Conservation (phyloP, 2,113 vertebrate species). For the Aix galericulata region DNA sequence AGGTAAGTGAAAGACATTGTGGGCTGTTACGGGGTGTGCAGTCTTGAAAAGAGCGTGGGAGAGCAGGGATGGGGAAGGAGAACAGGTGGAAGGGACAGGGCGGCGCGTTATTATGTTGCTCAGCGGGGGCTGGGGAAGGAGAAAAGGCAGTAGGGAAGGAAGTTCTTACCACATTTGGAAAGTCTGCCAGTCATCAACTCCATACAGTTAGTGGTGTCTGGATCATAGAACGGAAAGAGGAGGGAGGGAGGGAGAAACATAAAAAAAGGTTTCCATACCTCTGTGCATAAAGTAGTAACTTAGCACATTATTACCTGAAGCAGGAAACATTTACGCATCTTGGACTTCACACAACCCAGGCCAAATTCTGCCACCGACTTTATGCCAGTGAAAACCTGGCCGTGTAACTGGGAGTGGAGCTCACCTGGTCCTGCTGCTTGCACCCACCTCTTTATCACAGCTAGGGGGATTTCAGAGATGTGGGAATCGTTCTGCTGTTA, state of each 20-base stretch:
- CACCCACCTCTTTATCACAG: not conserved
- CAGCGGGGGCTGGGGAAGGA: conserved; percentile 53
- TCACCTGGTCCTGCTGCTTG: not conserved
- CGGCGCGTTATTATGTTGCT: conserved; percentile 35
- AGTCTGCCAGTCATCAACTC: conserved; percentile 89
- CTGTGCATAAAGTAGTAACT: conserved; percentile 69
- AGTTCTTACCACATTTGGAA: conserved; percentile 94
- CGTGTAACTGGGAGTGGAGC: not conserved
- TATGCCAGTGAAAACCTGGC: not conserved
- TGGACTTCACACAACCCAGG: conserved; percentile 32
- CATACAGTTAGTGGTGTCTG: conserved; percentile 89
- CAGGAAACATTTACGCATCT: conserved; percentile 64
- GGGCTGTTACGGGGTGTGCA: not conserved
- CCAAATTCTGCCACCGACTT: conserved; percentile 50
- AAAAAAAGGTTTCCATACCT: conserved; percentile 74
- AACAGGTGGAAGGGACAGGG: conserved; percentile 16
- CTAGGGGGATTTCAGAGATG: not conserved
- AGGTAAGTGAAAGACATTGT: conserved; percentile 23
- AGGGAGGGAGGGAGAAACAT: conserved; percentile 77
- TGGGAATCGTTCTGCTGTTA: not conserved
- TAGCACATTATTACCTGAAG: conserved; percentile 67
- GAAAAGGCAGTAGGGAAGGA: conserved; percentile 71
- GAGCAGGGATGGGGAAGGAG: conserved; percentile 23
- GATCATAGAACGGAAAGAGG: conserved; percentile 80
- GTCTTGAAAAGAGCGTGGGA: not conserved